Evolutionary conservation across 2,888 invertebrate genomes (phyloP).

Genomic region (Temnothorax ravouxi): DNA sequence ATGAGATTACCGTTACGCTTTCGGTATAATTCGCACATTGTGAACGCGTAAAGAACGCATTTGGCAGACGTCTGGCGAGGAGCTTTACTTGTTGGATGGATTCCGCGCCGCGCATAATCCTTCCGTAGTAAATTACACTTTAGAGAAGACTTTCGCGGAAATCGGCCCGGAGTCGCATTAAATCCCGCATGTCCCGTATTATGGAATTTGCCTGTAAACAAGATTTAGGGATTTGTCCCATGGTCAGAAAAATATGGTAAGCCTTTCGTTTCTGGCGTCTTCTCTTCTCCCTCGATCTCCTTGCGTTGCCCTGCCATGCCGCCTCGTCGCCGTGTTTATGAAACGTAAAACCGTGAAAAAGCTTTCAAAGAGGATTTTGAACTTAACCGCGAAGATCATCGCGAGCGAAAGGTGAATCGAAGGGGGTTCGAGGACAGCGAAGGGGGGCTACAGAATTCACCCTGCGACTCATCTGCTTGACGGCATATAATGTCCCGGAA

Average conservation of each 20-base stretch:
- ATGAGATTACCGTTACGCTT: neutral
- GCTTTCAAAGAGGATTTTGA: conserved; percentile 84
- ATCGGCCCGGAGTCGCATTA: conserved; percentile 77
- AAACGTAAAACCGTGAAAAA: conserved; percentile 86
- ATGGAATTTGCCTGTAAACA: conserved; percentile 83
- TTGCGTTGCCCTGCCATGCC: conserved; percentile 23
- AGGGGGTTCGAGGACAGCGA: conserved; percentile 32
- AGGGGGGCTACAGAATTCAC: conserved; percentile 27
- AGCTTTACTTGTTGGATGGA: conserved; percentile 62
- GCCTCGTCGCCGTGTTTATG: conserved; percentile 81
- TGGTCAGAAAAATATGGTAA: conserved; percentile 79
- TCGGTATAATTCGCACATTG: conserved; percentile 75
- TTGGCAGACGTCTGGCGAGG: conserved; percentile 66
- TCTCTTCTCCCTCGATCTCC: conserved; percentile 31
- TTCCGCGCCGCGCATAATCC: conserved; percentile 79
- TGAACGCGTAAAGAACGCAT: conserved; percentile 70
- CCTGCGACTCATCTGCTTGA: conserved; percentile 32
- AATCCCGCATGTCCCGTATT: conserved; percentile 79
- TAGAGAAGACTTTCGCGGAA: conserved; percentile 78
- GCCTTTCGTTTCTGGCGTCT: conserved; percentile 71
- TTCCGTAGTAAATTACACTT: conserved; percentile 83
- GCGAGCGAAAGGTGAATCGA: conserved; percentile 4
- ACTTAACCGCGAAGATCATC: conserved; percentile 72
- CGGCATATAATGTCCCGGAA: conserved; percentile 79
- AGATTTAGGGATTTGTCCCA: conserved; percentile 84